Evolutionary conservation across 2,888 invertebrate species (phyloP), one percentile per base, ranked within the genome.

Genomic region (Galerucella pusilla): DNA sequence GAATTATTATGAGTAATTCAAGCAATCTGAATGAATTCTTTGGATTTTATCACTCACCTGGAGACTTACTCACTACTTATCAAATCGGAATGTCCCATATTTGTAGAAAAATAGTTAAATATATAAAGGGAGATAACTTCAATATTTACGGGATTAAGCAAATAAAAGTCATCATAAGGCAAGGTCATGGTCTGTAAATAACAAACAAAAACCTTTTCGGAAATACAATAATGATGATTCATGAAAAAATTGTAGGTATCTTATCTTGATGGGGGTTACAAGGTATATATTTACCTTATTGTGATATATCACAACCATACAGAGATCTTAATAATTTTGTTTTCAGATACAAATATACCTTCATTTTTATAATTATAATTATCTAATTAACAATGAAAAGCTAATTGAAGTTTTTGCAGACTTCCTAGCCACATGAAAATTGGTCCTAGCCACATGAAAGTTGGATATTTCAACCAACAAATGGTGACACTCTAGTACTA

Each of bases 141-240:
- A 46, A 49, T 14, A 14, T 54, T 54, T 54, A 14, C n/a, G 9
- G 16, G 20, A 57, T 57, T 57, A 57, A 57, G 9, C 57, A 57
- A 57, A 57, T 10, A 57, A 20, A 6, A 57, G 16, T 57, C 7
- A 20, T 57, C 20, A 2, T 1, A 20, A 57, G 16, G 57, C 9
- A 57, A 10, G 57, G 57, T 57, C 57, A 57, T 57, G 57, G 57
- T 57, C 10, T 57, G 57, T 57, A 57, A 57, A 57, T 20, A 57
- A 57, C 57, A 57, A 57, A 57, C 16, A 57, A 20, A 57, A 57
- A 20, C 57, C 57, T 57, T 57, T 57, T 57, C n/a, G 16, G 20
- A 16, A 2, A 20, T 16, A 10, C 3, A 20, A 57, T 16, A n/a
- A n/a, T n/a, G 57, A n/a, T 57, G 57, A 57, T 16, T 57, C 57